These are phyloP conservation scores for Chaetophractus vellerosus DNA, from an alignment of 2,797 vertebrate species.

Conservation along the genomic window DNA sequence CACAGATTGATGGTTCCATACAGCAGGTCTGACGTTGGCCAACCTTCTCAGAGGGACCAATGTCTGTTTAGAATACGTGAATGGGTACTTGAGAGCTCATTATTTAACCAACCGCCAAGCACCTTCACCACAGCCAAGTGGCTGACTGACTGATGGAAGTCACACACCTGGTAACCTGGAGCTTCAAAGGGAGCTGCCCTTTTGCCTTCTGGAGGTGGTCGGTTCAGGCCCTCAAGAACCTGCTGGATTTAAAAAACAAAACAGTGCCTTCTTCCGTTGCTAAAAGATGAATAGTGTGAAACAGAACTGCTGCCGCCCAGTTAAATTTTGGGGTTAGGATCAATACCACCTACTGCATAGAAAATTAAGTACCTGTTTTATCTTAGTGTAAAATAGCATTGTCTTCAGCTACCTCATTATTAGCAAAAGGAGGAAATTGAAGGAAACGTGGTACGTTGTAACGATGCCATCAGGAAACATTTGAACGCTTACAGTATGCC, in stretches of 20 bases:
- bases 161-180: background rate
- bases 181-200: background rate
- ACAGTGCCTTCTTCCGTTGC: background rate
- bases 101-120: background rate
- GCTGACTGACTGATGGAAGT: too few relatives aligned
- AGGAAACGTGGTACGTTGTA: background rate
- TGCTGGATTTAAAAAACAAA: background rate
- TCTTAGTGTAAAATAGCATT: background rate
- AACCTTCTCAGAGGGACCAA: background rate
- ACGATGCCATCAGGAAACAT: background rate
- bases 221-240: background rate
- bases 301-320: background rate
- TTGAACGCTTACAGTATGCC: background rate
- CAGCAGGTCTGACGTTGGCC: background rate
- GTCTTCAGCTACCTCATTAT: background rate
- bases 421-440: background rate
- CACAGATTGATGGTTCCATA: background rate
- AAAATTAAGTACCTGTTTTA: background rate
- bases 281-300: background rate
- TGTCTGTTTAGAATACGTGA: too few relatives aligned
- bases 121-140: background rate
- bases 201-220: background rate
- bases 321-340: background rate
- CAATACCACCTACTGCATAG: background rate
- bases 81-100: background rate